A percentile compares a stretch with the other conserved stretches of the same genome.
Conservation (phyloP, 2,113 vertebrate genomes). For the Scolopax mira region DNA sequence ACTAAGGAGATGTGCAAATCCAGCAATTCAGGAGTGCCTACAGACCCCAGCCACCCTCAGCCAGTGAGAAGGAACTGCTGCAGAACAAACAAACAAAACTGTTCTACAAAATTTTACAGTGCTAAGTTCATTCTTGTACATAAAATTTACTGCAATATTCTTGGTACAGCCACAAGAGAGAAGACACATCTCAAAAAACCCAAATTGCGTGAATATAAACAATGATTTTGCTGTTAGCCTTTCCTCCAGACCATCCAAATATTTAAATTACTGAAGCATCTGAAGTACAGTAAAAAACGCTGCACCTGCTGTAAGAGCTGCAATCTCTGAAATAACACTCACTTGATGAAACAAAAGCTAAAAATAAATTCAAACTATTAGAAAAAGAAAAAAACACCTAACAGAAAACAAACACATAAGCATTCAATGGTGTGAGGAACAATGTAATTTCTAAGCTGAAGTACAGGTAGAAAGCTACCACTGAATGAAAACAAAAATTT, state of each 20-base stretch:
- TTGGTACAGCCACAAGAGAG: background rate
- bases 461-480: background rate
- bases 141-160: background rate
- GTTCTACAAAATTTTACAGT: background rate
- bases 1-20: background rate
- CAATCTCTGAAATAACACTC: background rate
- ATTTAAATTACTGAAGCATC: background rate
- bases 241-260: background rate
- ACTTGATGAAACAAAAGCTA: background rate
- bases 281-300: background rate
- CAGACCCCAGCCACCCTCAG: background rate
- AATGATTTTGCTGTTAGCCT: background rate
- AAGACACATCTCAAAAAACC: background rate
- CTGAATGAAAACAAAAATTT: background rate
- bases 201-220: background rate
- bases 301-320: background rate
- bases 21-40: accelerated
- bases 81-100: background rate
- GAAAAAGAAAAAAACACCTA: background rate
- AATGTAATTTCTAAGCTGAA: background rate
- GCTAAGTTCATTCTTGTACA: background rate
- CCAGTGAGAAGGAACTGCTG: background rate
- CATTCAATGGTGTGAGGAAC: background rate
- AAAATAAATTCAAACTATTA: background rate
- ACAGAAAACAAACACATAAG: background rate